Percentiles rank a stretch among this genome's conserved stretches.
phyloP scores from a whole-genome alignment of 2,113 vertebrate species.

The Phocoena sinus region DNA sequence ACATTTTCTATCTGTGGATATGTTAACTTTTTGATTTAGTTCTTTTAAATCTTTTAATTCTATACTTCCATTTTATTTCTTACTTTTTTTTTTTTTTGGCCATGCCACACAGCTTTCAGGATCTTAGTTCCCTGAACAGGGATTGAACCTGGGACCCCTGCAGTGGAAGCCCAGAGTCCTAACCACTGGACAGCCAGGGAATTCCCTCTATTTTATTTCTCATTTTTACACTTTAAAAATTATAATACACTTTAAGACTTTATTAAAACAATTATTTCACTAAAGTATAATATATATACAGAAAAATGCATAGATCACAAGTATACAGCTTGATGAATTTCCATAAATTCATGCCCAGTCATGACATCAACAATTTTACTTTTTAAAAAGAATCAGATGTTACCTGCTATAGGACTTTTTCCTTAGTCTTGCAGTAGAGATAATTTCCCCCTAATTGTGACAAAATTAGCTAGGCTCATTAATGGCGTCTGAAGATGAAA shows the following conservation, averaged over 20 bases:
- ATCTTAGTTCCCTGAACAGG: background rate
- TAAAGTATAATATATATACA: background rate
- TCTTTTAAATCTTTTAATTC: background rate
- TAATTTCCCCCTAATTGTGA: background rate
- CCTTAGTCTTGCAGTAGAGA: background rate
- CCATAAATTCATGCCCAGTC: background rate
- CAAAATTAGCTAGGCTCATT: background rate
- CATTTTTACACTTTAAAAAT: conserved; percentile 5
- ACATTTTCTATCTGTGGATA: background rate
- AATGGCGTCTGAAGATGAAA: background rate
- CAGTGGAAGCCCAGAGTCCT: background rate
- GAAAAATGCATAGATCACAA: background rate
- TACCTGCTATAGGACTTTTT: background rate
- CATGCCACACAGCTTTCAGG: background rate
- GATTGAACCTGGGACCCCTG: background rate
- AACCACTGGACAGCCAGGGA: background rate
- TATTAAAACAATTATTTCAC: background rate
- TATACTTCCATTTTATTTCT: background rate
- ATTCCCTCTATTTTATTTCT: background rate
- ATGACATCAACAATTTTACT: background rate
- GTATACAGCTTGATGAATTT: background rate
- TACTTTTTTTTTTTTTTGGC: background rate
- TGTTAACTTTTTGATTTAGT: background rate
- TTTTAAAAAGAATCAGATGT: background rate
- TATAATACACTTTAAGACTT: background rate